Conservation (phyloP, 1,140 invertebrate species). For the Metopolophium dirhodum region DNA sequence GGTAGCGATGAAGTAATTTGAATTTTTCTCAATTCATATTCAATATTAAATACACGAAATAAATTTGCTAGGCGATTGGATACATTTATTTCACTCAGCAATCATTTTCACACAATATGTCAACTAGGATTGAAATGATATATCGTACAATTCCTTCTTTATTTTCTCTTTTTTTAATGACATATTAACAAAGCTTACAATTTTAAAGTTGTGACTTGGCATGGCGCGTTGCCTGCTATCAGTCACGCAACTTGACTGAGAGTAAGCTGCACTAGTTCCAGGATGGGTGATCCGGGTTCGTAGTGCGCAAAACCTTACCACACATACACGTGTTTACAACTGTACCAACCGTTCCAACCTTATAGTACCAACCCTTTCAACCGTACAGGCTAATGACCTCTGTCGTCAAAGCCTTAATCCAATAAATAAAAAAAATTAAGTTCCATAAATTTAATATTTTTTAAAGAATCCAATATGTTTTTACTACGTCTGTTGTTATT, state of each 20-base stretch:
- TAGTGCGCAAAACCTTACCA: too few relatives aligned
- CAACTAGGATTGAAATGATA: neutral
- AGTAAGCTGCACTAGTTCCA: too few relatives aligned
- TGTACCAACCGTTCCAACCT: too few relatives aligned
- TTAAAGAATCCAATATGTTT: neutral
- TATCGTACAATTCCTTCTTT: neutral
- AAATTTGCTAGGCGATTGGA: neutral
- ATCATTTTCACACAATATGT: neutral
- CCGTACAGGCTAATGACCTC: too few relatives aligned
- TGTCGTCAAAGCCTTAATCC: too few relatives aligned
- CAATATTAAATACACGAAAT: neutral
- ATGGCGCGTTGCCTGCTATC: too few relatives aligned
- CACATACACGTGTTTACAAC: too few relatives aligned
- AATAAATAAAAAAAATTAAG: too few relatives aligned
- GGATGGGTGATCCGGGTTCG: too few relatives aligned
- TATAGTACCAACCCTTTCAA: too few relatives aligned
- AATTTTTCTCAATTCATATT: neutral
- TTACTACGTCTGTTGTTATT: neutral
- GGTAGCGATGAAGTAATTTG: conserved; percentile 63
- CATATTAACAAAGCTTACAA: neutral
- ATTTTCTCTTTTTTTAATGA: neutral
- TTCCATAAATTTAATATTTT: neutral
- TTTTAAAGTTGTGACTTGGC: neutral
- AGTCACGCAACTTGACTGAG: too few relatives aligned
- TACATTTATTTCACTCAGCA: neutral